These are phyloP conservation scores for Protosalanx chinensis DNA, from an alignment of 2,797 vertebrate species.

Conservation along the genomic window DNA sequence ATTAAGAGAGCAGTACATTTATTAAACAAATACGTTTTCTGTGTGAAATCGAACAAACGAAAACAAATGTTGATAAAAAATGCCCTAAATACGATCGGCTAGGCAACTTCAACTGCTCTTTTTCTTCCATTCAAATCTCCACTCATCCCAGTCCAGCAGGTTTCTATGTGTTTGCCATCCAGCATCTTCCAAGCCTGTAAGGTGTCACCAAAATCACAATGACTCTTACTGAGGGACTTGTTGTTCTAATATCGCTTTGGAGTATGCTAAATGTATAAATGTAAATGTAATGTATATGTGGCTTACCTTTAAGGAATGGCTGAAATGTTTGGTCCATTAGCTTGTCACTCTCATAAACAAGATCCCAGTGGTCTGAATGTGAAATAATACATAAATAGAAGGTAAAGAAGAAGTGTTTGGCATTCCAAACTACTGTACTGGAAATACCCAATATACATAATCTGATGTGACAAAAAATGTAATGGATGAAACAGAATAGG, in stretches of 20 bases:
- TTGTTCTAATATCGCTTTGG: too few species aligned
- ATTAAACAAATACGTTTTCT: neutral
- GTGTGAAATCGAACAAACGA: neutral
- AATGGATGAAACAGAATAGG: neutral
- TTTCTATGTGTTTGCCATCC: constrained; percentile 81
- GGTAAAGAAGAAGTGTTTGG: neutral
- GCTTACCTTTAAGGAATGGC: constrained; percentile 68
- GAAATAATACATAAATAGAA: constrained; percentile 1
- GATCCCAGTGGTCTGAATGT: constrained; percentile 59
- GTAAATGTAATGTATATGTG: neutral
- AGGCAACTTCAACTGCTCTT: constrained; percentile 67
- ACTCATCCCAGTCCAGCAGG: constrained; percentile 84
- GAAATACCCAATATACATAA: neutral
- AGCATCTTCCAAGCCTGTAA: constrained; percentile 68
- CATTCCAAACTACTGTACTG: neutral
- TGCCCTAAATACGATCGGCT: neutral
- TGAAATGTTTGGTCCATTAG: constrained; percentile 63
- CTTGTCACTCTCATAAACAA: constrained; percentile 66
- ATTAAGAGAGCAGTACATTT: neutral
- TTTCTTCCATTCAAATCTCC: constrained; percentile 82
- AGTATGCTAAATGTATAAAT: neutral
- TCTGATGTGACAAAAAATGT: neutral
- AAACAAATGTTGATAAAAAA: neutral
- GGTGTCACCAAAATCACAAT: neutral
- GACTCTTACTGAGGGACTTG: too few species aligned